A percentile compares a stretch with the other conserved stretches of the same genome.
phyloP scores from a whole-genome alignment of 2,113 vertebrate species.

The Stegastes partitus region DNA sequence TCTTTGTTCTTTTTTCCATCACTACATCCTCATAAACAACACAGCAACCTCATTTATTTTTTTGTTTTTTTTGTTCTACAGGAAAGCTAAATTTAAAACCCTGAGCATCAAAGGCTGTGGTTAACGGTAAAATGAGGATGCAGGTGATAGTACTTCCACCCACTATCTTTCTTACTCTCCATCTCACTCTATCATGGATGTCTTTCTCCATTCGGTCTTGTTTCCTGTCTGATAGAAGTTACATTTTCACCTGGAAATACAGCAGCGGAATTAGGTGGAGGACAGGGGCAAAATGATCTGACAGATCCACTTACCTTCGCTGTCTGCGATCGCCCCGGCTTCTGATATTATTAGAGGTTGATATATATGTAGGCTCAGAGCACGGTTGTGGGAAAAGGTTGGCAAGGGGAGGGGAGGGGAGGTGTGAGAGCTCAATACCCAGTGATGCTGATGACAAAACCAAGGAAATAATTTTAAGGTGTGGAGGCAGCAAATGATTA shows the following conservation, averaged over 20 bases:
- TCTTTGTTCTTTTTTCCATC: conserved; percentile 31
- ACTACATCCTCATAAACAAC: conserved; percentile 21
- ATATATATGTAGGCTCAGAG: conserved; percentile 42
- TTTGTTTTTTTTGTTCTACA: not conserved
- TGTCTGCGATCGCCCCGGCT: conserved; percentile 53
- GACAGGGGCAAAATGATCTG: conserved; percentile 73
- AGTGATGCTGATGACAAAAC: conserved; percentile 46
- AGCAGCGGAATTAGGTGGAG: conserved; percentile 58
- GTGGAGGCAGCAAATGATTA: conserved; percentile 57
- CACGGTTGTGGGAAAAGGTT: conserved; percentile 8
- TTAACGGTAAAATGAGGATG: conserved; percentile 26
- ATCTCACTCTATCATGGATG: not conserved
- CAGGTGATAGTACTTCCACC: conserved; percentile 14
- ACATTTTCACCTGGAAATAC: conserved; percentile 55
- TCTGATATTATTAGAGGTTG: conserved; percentile 67
- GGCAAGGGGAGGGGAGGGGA: conserved; percentile 3
- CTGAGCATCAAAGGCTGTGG: conserved; percentile 12
- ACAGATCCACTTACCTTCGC: conserved; percentile 77
- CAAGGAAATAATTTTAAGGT: conserved; percentile 60
- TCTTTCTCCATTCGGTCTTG: conserved; percentile 31
- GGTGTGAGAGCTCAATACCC: conserved; percentile 39
- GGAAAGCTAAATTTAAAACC: conserved; percentile 45
- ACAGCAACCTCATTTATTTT: conserved; percentile 8
- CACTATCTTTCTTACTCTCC: conserved; percentile 15
- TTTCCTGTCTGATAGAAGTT: conserved; percentile 47